These are phyloP conservation scores for Macroglossus sobrinus DNA, from an alignment of 2,113 vertebrate species.

Conservation along the genomic window DNA sequence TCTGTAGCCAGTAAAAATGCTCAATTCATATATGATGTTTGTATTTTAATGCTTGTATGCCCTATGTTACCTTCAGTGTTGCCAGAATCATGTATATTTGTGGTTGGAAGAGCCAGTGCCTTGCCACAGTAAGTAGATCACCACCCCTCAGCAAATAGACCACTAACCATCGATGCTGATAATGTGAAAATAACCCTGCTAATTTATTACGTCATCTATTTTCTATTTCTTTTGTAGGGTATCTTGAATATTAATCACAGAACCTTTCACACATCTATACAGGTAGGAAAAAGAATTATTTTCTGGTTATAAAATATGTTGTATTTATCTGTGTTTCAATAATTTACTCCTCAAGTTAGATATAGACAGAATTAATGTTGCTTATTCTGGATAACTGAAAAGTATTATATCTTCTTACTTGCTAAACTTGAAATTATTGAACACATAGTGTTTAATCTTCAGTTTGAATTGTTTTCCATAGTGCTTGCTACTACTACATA, in stretches of 20 bases:
- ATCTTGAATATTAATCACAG: not conserved
- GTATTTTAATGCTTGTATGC: not conserved
- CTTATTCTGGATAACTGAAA: not conserved
- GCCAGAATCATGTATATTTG: not conserved
- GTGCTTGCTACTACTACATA: not conserved
- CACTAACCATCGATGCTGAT: not conserved
- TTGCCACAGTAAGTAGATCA: not conserved
- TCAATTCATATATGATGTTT: not conserved
- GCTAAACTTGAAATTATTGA: not conserved
- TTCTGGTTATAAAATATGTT: not conserved
- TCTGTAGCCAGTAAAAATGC: not conserved
- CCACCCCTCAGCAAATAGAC: not conserved
- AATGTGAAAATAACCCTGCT: not conserved
- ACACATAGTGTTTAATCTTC: not conserved
- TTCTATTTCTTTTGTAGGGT: conserved; percentile 51
- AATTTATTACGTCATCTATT: not conserved
- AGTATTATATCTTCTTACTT: not conserved
- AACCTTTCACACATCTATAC: not conserved
- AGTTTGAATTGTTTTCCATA: not conserved
- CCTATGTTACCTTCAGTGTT: not conserved
- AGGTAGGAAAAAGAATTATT: conserved; percentile 51
- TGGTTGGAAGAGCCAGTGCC: not conserved
- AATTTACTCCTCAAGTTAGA: not conserved
- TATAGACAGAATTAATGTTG: not conserved
- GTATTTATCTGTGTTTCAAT: not conserved